Evolutionary conservation across 2,797 vertebrate species (phyloP), one percentile per base, ranked within the genome.

Genomic region (Luscinia luscinia): DNA sequence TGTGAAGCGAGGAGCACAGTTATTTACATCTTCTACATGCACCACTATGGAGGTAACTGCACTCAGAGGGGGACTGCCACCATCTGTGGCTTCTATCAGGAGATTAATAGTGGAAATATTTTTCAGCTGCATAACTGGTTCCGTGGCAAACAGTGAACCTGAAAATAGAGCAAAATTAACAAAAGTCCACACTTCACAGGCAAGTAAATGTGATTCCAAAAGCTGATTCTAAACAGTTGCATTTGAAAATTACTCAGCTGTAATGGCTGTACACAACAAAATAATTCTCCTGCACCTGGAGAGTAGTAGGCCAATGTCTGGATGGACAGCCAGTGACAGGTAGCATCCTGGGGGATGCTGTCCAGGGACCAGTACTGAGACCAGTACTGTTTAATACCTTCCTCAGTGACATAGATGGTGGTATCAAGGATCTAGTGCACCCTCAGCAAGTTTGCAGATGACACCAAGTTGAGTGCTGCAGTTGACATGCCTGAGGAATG

Each of bases 81-180:
- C 95, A 70, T 99, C 99, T 40, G 70, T 96, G 34, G 99, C 99
- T 96, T 99, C 99, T 55, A 99, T 97, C 43, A 99, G 96, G 46
- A 99, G 97, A 58, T 89, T 98, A 94, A 99, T 46, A 48, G 93
- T 41, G 75, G 98, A 97, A 93, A 76, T 96, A 63, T 97, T 97
- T 74, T 97, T 95, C 85, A 98, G 89, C 62, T 95, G 90, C 57
- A 94, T 97, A 66, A 98, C 32, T 41, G 98, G 96, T 61, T 96
- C 97, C 15, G 74, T 97, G 68, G 98, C 97, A 78, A 98, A 99
- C 96, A 99, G 70, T 12, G 98, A 98, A 61, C 99, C 99, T 99
- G 94, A 34, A 98, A 98, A 91, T 20, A 84, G 91, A 91, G 52
- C 15, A 94, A 34, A 94, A 73, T 90, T 85, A 75, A 91, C 8